Conservation (phyloP, 2,113 vertebrate species). For the Urocitellus parryii region DNA sequence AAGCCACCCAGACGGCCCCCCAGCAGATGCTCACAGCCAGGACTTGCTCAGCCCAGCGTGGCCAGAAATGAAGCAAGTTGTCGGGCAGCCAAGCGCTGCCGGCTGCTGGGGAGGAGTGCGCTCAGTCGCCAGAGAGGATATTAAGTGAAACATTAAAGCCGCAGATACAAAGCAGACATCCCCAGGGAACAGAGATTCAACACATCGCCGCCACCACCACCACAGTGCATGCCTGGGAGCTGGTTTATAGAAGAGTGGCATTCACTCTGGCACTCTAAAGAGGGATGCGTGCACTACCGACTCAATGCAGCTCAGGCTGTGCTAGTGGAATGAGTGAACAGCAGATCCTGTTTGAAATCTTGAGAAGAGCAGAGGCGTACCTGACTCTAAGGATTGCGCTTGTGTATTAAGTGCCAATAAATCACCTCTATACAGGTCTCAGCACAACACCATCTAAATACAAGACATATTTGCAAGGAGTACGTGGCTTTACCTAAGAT, state of each 20-base stretch:
- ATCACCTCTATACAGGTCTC: constrained; percentile 73
- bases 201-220: constrained; percentile 39
- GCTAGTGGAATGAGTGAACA: constrained; percentile 83
- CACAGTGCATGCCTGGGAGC: constrained; percentile 74
- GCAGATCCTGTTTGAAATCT: constrained; percentile 84
- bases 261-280: constrained; percentile 78
- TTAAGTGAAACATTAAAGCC: constrained; percentile 86
- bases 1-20: constrained; percentile 76
- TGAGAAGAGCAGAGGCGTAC: constrained; percentile 80
- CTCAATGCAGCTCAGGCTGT: constrained; percentile 85
- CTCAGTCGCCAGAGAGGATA: constrained; percentile 82
- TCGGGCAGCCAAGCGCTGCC: constrained; percentile 78
- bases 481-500: constrained; percentile 72
- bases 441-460: constrained; percentile 77
- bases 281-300: constrained; percentile 82
- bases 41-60: constrained; percentile 76
- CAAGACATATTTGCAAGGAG: constrained; percentile 52
- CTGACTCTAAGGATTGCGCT: constrained; percentile 83
- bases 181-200: constrained; percentile 81
- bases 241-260: constrained; percentile 79
- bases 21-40: constrained; percentile 60
- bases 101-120: constrained; percentile 77
- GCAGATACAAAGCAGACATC: constrained; percentile 83
- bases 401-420: constrained; percentile 80
- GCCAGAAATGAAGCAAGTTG: constrained; percentile 82